Percentiles rank a stretch among this genome's conserved stretches.
Evolutionary conservation across 2,113 vertebrate species (phyloP).

Genomic region (Lota lota): DNA sequence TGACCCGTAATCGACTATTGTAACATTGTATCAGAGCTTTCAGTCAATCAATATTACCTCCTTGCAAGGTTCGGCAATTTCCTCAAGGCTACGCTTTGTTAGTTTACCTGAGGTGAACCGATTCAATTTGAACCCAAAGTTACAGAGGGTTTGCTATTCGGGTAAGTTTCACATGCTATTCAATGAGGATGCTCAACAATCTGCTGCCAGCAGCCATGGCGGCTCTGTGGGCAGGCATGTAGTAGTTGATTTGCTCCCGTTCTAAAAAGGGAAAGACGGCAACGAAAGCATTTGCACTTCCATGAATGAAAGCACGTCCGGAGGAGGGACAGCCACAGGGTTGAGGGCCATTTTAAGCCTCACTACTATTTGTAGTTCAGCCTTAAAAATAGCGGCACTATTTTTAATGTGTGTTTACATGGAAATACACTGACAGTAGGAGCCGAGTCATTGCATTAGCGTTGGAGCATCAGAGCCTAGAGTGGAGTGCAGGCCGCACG

Average conservation of each 20-base stretch:
- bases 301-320: constrained; percentile 63
- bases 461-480: constrained; percentile 34
- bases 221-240: too few species aligned
- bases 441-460: constrained; percentile 43
- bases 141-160: not conserved
- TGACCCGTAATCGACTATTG: too few species aligned
- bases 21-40: too few species aligned
- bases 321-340: constrained; percentile 57
- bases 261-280: too few species aligned
- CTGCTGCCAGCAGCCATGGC: too few species aligned
- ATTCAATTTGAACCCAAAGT: not conserved
- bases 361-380: constrained; percentile 65
- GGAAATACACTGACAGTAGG: constrained; percentile 25
- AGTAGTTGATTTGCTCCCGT: too few species aligned
- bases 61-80: too few species aligned
- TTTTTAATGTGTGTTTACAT: constrained; percentile 55
- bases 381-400: constrained; percentile 69
- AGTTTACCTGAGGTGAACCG: constrained; percentile 12
- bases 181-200: too few species aligned
- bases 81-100: constrained; percentile 13
- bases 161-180: too few species aligned
- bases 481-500: constrained; percentile 34
- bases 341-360: constrained; percentile 64
- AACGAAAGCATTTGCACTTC: too few species aligned
- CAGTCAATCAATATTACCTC: too few species aligned